Evolutionary conservation across 2,797 vertebrate genomes (phyloP).

Genomic region (Chelon auratus): DNA sequence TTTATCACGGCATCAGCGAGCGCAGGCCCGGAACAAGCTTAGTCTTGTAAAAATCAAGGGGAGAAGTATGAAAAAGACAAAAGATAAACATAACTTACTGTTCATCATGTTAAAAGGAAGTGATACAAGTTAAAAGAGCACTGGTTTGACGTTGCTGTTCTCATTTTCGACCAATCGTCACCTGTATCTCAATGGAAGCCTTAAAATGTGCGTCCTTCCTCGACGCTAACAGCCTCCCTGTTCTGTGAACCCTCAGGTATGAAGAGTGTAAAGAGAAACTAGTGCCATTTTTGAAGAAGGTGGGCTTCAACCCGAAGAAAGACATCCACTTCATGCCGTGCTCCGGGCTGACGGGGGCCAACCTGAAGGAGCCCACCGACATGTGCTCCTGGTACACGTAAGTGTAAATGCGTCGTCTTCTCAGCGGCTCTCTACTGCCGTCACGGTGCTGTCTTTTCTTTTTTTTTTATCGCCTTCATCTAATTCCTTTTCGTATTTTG

Average conservation of each 20-base stretch:
- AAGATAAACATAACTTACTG: too few relatives aligned
- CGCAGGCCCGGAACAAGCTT: too few relatives aligned
- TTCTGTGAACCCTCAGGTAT: conserved; percentile 79
- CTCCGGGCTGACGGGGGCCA: conserved; percentile 96
- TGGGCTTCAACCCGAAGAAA: conserved; percentile 98
- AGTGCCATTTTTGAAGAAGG: conserved; percentile 99
- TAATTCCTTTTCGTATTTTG: neutral
- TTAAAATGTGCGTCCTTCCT: too few relatives aligned
- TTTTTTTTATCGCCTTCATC: neutral
- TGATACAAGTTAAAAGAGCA: too few relatives aligned
- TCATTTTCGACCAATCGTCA: too few relatives aligned
- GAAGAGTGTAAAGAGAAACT: conserved; percentile 99
- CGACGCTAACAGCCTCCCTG: neutral
- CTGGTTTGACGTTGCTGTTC: too few relatives aligned
- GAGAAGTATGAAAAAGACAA: too few relatives aligned
- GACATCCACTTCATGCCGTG: conserved; percentile 99
- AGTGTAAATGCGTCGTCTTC: conserved; percentile 51
- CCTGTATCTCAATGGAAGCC: too few relatives aligned
- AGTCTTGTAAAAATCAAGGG: too few relatives aligned
- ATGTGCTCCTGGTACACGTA: conserved; percentile 97
- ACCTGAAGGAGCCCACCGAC: conserved; percentile 94
- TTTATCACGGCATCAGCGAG: too few relatives aligned
- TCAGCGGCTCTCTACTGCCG: neutral
- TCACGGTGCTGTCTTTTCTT: neutral
- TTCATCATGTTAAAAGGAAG: too few relatives aligned